Evolutionary conservation across 2,888 invertebrate species (phyloP).

Genomic region (Shargacucullia verbasci): DNA sequence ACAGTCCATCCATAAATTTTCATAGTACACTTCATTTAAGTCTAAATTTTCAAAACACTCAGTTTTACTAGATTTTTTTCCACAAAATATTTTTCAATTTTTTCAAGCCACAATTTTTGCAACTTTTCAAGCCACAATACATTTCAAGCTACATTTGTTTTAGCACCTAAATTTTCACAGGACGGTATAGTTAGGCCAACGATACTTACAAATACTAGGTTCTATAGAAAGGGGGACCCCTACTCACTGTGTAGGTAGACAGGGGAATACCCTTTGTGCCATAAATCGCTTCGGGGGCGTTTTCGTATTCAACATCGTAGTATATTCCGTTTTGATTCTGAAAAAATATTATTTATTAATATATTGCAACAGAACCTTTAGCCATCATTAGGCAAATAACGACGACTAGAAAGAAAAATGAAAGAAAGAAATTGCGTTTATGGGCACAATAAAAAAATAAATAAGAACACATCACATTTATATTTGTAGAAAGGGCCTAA

Average conservation of each 20-base stretch:
- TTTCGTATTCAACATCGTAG: conserved; percentile 96
- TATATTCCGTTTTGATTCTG: conserved; percentile 97
- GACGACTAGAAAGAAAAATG: too few species aligned
- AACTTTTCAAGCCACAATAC: conserved; percentile 8
- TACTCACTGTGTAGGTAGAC: conserved; percentile 94
- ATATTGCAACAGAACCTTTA: too few species aligned
- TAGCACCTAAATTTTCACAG: conserved; percentile 37
- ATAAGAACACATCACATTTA: too few species aligned
- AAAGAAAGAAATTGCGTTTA: too few species aligned
- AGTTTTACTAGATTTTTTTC: neutral
- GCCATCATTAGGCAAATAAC: too few species aligned
- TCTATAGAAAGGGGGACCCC: conserved; percentile 90
- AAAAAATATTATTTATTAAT: too few species aligned
- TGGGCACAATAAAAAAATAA: too few species aligned
- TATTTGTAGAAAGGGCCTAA: too few species aligned
- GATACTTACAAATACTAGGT: conserved; percentile 63
- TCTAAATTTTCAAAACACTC: too few species aligned
- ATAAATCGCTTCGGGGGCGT: conserved; percentile 89
- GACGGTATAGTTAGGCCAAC: conserved; percentile 30
- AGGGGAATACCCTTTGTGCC: conserved; percentile 92
- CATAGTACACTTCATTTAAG: too few species aligned
- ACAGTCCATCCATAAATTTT: too few species aligned
- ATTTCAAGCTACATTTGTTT: neutral
- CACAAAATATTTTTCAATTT: neutral
- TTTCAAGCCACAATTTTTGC: conserved; percentile 5